phyloP scores from a whole-genome alignment of 2,797 vertebrate species.

The Sparus aurata region DNA sequence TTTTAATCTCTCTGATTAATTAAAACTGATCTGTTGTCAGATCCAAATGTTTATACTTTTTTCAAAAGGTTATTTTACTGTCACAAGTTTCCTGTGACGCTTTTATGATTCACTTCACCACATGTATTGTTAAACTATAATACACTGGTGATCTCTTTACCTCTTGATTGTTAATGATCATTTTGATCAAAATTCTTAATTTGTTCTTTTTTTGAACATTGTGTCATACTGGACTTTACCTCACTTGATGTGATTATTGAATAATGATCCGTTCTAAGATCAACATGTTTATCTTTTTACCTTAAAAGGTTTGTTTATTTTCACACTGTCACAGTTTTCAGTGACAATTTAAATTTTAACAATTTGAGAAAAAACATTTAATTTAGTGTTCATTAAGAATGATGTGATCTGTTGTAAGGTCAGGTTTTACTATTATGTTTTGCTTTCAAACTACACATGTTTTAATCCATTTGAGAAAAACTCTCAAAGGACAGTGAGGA shows the following conservation, averaged over 20 bases:
- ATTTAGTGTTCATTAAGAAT: background rate
- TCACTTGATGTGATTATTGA: background rate
- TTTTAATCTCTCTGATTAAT: too few species aligned
- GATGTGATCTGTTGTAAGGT: background rate
- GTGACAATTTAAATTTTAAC: background rate
- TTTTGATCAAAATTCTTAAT: too few species aligned
- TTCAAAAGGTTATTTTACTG: too few species aligned
- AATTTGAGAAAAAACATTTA: background rate
- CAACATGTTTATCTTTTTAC: background rate
- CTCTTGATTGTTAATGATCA: too few species aligned
- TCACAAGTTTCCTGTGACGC: too few species aligned
- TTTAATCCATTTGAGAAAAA: background rate
- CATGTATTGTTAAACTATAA: too few species aligned
- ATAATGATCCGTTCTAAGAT: conserved; percentile 33
- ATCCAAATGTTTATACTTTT: too few species aligned
- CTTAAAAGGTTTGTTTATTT: conserved; percentile 5
- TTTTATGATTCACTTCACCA: too few species aligned
- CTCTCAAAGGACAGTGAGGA: background rate
- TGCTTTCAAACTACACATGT: background rate
- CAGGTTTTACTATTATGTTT: background rate
- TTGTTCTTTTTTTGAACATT: background rate
- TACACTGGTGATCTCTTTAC: too few species aligned
- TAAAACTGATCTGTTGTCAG: too few species aligned
- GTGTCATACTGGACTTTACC: background rate
- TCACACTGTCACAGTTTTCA: background rate